Evolutionary conservation across 2,113 vertebrate genomes (phyloP).

Genomic region (Labrus mixtus): DNA sequence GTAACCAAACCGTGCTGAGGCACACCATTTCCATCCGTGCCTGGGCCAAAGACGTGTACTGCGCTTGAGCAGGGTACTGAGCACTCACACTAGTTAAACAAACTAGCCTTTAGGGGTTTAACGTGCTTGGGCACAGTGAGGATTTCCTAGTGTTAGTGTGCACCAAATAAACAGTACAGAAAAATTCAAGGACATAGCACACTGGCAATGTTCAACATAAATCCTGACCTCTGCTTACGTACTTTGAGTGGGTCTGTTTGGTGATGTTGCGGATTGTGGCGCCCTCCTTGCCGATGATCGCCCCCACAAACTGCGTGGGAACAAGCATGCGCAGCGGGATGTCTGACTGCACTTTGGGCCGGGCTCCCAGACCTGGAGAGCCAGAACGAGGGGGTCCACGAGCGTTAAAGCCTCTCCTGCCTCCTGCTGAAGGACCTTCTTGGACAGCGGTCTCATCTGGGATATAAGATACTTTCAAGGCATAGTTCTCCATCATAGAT

Average conservation of each 20-base stretch:
- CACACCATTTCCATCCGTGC: no score
- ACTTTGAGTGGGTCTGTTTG: slow-evolving; percentile 99
- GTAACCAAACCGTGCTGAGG: no score
- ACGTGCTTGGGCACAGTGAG: no score
- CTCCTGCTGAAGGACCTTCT: slow-evolving; percentile 79
- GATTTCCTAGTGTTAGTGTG: no score
- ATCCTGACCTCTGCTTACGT: slow-evolving; percentile 60
- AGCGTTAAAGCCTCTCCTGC: slow-evolving; percentile 88
- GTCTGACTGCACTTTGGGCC: slow-evolving; percentile 92
- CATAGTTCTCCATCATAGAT: slow-evolving; percentile 94
- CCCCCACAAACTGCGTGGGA: slow-evolving; percentile 97
- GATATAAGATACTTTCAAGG: slow-evolving; percentile 96
- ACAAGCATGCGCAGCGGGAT: slow-evolving; percentile 94
- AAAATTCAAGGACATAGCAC: not conserved
- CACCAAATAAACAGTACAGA: not conserved
- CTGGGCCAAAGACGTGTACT: no score
- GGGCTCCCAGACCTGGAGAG: slow-evolving; percentile 87
- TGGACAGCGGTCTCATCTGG: slow-evolving; percentile 90
- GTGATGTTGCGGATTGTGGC: slow-evolving; percentile 98
- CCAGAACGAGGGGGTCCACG: slow-evolving; percentile 90
- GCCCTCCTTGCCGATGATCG: slow-evolving; percentile 98
- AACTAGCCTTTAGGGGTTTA: no score
- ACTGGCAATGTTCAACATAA: not conserved
- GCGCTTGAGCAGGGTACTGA: no score
- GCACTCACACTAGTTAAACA: no score